Evolutionary conservation across 2,888 invertebrate species (phyloP).

Genomic region (Hedychridium roseum): DNA sequence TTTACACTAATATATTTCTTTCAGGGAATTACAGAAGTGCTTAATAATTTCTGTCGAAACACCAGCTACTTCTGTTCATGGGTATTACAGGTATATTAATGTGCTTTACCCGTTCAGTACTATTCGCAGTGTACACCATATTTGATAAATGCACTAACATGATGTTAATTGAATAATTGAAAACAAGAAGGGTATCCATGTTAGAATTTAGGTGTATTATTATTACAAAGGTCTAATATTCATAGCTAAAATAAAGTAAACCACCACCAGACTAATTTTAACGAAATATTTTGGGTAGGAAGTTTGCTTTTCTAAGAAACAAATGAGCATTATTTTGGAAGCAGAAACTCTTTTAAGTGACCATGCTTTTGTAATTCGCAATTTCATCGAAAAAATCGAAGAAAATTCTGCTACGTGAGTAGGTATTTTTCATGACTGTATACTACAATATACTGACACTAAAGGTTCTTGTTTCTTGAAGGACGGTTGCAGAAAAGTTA

Average conservation of each 20-base stretch:
- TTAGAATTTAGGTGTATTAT: not conserved
- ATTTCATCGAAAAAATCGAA: constrained; percentile 27
- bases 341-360: constrained; percentile 52
- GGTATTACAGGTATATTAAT: constrained; percentile 26
- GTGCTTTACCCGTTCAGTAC: not conserved
- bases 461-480: constrained; percentile 20
- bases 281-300: constrained; percentile 32
- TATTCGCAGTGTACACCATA: not conserved
- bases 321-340: constrained; percentile 44
- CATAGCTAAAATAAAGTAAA: not conserved
- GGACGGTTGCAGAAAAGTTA: constrained; percentile 33
- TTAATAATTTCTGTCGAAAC: constrained; percentile 17
- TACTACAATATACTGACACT: constrained; percentile 4
- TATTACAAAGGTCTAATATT: constrained; percentile 1
- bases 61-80: constrained; percentile 14
- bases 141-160: constrained; percentile 14
- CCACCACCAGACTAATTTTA: too few relatives aligned
- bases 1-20: constrained; percentile 11
- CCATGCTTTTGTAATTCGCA: constrained; percentile 45
- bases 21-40: constrained; percentile 14
- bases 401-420: constrained; percentile 29
- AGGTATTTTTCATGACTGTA: not conserved
- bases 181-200: constrained; percentile 1
- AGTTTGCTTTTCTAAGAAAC: constrained; percentile 27
- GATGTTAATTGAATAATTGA: not conserved